These are phyloP conservation scores for Tortricodes alternella DNA, from an alignment of 2,888 invertebrate genomes.

Conservation along the genomic window DNA sequence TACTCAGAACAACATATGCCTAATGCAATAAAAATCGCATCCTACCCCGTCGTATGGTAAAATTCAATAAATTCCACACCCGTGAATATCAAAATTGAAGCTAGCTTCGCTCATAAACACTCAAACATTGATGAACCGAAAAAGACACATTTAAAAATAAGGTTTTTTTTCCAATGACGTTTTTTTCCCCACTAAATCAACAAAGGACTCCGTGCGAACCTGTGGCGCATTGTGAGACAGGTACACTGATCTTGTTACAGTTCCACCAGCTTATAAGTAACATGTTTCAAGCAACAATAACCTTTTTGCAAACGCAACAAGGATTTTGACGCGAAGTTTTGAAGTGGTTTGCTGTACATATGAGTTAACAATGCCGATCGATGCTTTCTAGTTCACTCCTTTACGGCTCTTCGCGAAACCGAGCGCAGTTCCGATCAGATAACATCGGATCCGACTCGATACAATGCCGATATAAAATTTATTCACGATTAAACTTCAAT, in stretches of 20 bases:
- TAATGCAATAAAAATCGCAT: too few relatives aligned
- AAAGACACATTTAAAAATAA: conserved; percentile 11
- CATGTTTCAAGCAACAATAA: too few relatives aligned
- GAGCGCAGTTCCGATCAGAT: conserved; percentile 79
- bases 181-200: conserved; percentile 13
- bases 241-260: conserved; percentile 77
- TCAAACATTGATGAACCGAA: conserved; percentile 9
- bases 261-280: too few relatives aligned
- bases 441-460: conserved; percentile 66
- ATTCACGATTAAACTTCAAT: conserved; percentile 48
- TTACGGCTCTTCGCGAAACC: conserved; percentile 44
- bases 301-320: too few relatives aligned
- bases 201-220: conserved; percentile 49
- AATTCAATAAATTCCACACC: too few relatives aligned
- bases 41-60: too few relatives aligned
- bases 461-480: conserved; percentile 61
- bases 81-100: neutral
- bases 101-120: neutral
- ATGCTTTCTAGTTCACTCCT: conserved; percentile 63
- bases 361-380: conserved; percentile 54
- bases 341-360: too few relatives aligned
- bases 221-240: conserved; percentile 64
- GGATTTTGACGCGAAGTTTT: too few relatives aligned
- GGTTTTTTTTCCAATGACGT: too few relatives aligned
- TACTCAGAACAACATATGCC: too few relatives aligned